Evolutionary conservation across 2,888 invertebrate genomes (phyloP), one percentile per base, ranked within the genome.

Genomic region (Hybos culiciformis): DNA sequence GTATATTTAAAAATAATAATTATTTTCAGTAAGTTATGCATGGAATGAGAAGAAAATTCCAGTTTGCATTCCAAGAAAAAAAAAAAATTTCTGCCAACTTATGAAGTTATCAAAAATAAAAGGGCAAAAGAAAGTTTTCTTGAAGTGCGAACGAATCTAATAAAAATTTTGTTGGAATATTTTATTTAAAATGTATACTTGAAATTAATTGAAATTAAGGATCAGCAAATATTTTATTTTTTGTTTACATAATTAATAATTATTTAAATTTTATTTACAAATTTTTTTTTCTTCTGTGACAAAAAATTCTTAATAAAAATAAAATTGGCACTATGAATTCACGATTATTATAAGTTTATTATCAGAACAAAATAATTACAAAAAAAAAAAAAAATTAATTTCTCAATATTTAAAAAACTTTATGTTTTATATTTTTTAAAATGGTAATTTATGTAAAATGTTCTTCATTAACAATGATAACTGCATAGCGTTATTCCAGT

Each of bases 271-370:
- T 14, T 31, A 31, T 14, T 4, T 31, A 14, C 29, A 31, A 15
- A 17, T 32, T 17, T 17, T 42, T 42, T 11, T 15, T 15, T 34
- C 24, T 36, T 14, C 15, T n/a, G n/a, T n/a, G n/a, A n/a, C n/a
- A n/a, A n/a, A n/a, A n/a, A n/a, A n/a, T n/a, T n/a, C n/a, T n/a
- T n/a, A n/a, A n/a, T n/a, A n/a, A n/a, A n/a, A n/a, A n/a, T 34
- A 14, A 33, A 34, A 57, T 62, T 63, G 63, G 64, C 63, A 63
- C 62, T 60, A 59, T 62, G 63, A 63, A 63, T 63, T 62, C 64
- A 63, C 63, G 61, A 36, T 36, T 29, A 50, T 51, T 41, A 45
- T 37, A 37, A 43, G 43, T 29, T 31, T 46, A 42, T 43, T 37
- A 41, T 32, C 37, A 29, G 33, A 23, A 44, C 39, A 20, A 33